Evolutionary conservation across 2,113 vertebrate genomes (phyloP), one percentile per base, ranked within the genome.

Genomic region (Phaethon lepturus): DNA sequence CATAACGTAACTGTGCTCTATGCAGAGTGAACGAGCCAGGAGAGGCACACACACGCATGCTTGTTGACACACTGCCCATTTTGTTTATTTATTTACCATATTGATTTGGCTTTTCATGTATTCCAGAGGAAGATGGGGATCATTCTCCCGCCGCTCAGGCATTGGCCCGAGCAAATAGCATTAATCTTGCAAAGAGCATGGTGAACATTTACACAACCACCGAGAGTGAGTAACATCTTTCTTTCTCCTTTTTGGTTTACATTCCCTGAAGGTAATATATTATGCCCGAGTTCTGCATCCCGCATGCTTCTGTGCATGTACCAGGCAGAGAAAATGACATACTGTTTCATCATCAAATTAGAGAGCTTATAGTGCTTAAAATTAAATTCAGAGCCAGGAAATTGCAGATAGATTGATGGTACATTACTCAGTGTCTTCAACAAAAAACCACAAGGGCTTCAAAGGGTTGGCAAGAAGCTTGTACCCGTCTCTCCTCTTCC

Each of bases 121-220:
- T 97, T 98, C 86, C 96, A 98, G 98, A 95, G 86, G 89, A 95
- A 94, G 93, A 94, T 35, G 75, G 74, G 35, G 64, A 82, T 90
- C 91, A 38, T 42, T 93, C 93, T 85, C 35, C 92, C 11, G 94
- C 92, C 2, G 47, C 77, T 95, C 95, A 95, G 90, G 95, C 94
- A 24, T 15, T 94, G 94, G 90, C 89, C 59, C 94, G 71, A 69
- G 77, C 93, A 75, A 97, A 96, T 33, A 95, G 50, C 58, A 72
- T 92, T 72, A 96, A 84, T 69, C 95, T 97, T 58, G 96, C 96
- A 50, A 98, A 98, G 88, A 98, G 98, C 93, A 97, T 98, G 97
- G 97, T 98, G 91, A 98, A 98, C 92, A 94, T 98, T 94, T 98
- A 97, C 73, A 97, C 97, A 76, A 98, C 94, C 76, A 95, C 96